Base-by-base conservation (phyloP, 2,797 vertebrate genomes). In the Podarcis siculus region DNA sequence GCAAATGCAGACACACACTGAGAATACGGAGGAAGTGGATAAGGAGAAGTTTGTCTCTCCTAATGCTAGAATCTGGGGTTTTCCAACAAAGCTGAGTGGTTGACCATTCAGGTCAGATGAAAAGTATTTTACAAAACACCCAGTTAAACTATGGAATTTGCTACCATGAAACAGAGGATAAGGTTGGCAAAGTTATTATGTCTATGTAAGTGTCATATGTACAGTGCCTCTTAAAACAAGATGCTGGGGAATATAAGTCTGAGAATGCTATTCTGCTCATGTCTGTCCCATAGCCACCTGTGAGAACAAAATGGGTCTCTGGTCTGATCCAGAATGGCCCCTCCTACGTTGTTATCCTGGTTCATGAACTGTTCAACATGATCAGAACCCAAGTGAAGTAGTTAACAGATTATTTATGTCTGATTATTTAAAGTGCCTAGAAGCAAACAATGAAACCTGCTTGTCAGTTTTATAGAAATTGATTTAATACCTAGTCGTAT, bases 401-500 rank as follows among this genome's bases (percentile, higher is more conserved):
- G 13, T 78, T n/a, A 55, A 79, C 21, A 23, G 73, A 45, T 76
- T 77, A 30, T 64, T 42, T 55, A 9, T 6, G 21, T 10, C 35
- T 2, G 37, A 55, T 78, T 35, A 35, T 23, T 25, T 21, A 6
- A 37, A 72, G 32, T 73, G 55, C 37, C 12, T 37, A 27, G 23
- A 55, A 67, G 45, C 4, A 92, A 85, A 73, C 49, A 83, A 61
- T 8, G 27, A 23, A 0, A 5, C 17, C 78, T 72, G 8, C 7
- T 5, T 35, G 61, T 35, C 35, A 27, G 83, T 79, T 2, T n/a
- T 84, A n/a, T 32, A 0, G 80, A 91, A 76, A 9, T 37, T 83
- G 17, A 61, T 71, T 72, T 2, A n/a, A 91, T 96, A 96, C 95
- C 95, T 92, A 96, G 82, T 3, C 8, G 66, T 0, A 67, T 93